Evolutionary conservation across 92 coral and sea anemone species (phyloP).

Genomic region (Porites divaricata): DNA sequence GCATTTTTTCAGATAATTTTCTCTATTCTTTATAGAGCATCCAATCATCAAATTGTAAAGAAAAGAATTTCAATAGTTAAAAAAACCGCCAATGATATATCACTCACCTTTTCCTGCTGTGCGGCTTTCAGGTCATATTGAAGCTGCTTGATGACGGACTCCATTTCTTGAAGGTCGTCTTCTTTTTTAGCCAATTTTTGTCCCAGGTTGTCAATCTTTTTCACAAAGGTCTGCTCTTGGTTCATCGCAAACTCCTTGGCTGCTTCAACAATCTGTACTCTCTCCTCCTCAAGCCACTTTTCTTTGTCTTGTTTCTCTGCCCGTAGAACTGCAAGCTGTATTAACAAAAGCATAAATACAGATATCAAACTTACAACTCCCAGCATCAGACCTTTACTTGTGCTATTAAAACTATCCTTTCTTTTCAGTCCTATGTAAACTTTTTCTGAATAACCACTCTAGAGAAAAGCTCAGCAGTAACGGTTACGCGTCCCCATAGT

Average conservation of each 20-base stretch:
- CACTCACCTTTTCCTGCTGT: slow-evolving; percentile 39
- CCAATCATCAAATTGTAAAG: too few relatives aligned
- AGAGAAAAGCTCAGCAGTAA: too few relatives aligned
- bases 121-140: slow-evolving; percentile 36
- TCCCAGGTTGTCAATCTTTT: slow-evolving; percentile 37
- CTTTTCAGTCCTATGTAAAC: too few relatives aligned
- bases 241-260: slow-evolving; percentile 84
- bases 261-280: slow-evolving; percentile 69
- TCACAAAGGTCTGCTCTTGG: slow-evolving; percentile 67
- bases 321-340: slow-evolving; percentile 64
- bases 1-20: too few relatives aligned
- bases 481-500: too few relatives aligned
- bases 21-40: too few relatives aligned
- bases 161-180: slow-evolving; percentile 60
- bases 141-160: slow-evolving; percentile 46
- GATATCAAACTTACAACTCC: too few relatives aligned
- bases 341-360: not conserved
- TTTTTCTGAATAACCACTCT: too few relatives aligned
- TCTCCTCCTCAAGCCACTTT: slow-evolving; percentile 74
- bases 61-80: too few relatives aligned
- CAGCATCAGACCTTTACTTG: too few relatives aligned
- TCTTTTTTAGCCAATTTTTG: slow-evolving; percentile 64
- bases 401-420: too few relatives aligned
- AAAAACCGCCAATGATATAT: too few relatives aligned
- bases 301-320: slow-evolving; percentile 58